Base-by-base conservation (phyloP, 2,113 vertebrate species). In the Antigone vipio region DNA sequence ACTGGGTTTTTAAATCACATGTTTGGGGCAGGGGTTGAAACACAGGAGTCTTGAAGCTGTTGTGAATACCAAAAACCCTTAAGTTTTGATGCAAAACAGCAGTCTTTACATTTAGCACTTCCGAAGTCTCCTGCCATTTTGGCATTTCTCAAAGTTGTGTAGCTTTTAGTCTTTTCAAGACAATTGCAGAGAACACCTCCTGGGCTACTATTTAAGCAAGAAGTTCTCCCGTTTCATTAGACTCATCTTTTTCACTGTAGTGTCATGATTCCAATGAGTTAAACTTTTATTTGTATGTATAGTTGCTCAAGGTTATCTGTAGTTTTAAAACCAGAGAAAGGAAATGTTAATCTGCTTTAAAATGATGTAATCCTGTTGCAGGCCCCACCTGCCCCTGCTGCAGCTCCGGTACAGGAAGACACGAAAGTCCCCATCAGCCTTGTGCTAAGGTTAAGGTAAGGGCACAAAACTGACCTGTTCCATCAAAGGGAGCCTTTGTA, bases 391-490 rank as follows among this genome's bases (percentile, higher is more conserved):
- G 81, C 96, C 82, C 96, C 97, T 71, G 90, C 97, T 96, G 91
- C 94, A 93, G 95, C 80, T 53, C 95, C 93, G 47, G 96, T 97
- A 71, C 98, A 98, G 50, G 98, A 99, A 89, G 95, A 97, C 71
- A 94, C 89, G 2, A 98, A 98, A 87, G 94, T 98, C 82, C 99
- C 99, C 72, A 99, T 99, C 97, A 99, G 99, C 97, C 98, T 99
- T 80, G 99, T 99, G 55, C 98, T 99, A 97, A 98, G 99, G 98
- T 99, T 99, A 98, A 99, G 99, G 99, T 99, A 98, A 88, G 98
- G 96, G 34, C 23, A 34, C 42, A 47, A 56, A 80, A 45, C 40
- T 35, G 35, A 49, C 35, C 47, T 53, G 27, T 56, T 78, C 47
- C 67, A 11, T 86, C 42, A 35, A 59, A 29, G 21, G 2, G 8